Conservation (phyloP, 1,140 invertebrate genomes). For the Vollenhovia emeryi region DNA sequence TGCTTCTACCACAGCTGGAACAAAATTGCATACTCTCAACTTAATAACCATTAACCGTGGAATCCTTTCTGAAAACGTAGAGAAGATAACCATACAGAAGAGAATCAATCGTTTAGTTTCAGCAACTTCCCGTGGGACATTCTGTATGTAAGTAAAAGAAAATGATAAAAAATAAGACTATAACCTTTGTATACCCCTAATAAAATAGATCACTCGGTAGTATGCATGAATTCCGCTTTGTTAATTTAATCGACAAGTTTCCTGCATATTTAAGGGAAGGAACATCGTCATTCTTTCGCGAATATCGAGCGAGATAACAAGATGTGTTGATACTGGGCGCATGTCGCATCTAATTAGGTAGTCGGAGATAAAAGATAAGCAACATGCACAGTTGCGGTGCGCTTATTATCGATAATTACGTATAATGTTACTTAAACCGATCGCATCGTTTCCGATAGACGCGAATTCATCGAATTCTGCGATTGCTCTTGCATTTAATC, state of each 20-base stretch:
- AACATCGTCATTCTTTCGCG: neutral
- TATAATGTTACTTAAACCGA: neutral
- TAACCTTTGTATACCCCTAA: too few species aligned
- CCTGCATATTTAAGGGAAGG: neutral
- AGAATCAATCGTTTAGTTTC: too few species aligned
- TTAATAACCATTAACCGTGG: too few species aligned
- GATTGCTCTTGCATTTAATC: neutral
- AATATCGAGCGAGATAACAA: neutral
- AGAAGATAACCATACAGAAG: too few species aligned
- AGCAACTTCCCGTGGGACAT: too few species aligned
- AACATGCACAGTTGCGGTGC: neutral
- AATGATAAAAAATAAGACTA: too few species aligned
- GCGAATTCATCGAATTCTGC: neutral
- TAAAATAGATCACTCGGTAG: too few species aligned
- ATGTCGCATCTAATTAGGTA: neutral
- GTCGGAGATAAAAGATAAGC: neutral
- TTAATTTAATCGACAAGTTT: neutral
- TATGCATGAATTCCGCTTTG: neutral
- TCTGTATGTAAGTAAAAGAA: too few species aligned
- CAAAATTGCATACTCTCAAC: too few species aligned
- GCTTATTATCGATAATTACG: constrained; percentile 9
- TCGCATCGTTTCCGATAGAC: constrained; percentile 1
- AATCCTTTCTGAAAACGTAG: too few species aligned
- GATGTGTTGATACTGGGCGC: neutral
- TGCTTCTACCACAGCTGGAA: too few species aligned